Evolutionary conservation across 1,140 invertebrate species (phyloP).

Genomic region (Cryptotermes secundus): DNA sequence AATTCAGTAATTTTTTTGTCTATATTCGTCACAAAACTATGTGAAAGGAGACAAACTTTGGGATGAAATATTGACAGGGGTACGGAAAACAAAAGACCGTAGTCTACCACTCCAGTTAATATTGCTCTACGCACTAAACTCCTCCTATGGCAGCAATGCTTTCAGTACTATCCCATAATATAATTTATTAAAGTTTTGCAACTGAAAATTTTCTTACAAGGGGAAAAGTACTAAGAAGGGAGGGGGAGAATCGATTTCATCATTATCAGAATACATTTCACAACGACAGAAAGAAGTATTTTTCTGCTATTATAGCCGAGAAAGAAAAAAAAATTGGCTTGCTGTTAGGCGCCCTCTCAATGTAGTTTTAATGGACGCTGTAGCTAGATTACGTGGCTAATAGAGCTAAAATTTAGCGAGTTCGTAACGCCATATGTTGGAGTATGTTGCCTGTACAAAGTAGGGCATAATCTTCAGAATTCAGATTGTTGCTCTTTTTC

Average conservation of each 20-base stretch:
- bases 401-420: background rate
- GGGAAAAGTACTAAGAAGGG: background rate
- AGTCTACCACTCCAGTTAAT: background rate
- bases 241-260: background rate
- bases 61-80: background rate
- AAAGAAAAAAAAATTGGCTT: no score
- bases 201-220: background rate
- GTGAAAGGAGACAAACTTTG: background rate
- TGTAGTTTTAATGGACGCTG: background rate
- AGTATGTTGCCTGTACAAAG: background rate
- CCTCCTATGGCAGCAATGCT: background rate
- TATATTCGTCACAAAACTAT: background rate
- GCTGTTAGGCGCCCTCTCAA: background rate
- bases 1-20: no score
- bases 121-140: background rate
- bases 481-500: background rate
- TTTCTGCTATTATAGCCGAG: background rate
- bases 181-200: slow-evolving; percentile 11
- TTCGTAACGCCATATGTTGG: background rate
- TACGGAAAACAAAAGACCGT: background rate
- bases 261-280: background rate
- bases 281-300: background rate
- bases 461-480: background rate
- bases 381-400: background rate
- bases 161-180: background rate